These are phyloP conservation scores for Drosophila pectinifera DNA, from an alignment of 1,140 invertebrate species.

Conservation along the genomic window DNA sequence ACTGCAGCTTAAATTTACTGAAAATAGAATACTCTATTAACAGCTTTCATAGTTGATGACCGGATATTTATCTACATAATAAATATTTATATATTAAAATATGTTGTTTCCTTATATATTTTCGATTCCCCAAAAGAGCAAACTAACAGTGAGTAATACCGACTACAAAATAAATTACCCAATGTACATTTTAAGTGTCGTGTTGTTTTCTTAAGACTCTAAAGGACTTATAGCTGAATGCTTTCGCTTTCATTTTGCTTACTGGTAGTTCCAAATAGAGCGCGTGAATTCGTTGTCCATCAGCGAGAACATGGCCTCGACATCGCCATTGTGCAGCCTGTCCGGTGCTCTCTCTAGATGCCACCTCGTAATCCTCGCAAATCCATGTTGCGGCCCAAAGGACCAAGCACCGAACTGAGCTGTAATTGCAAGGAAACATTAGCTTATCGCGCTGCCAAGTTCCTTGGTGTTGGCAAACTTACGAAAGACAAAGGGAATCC, in stretches of 20 bases:
- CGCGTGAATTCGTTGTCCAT: slow-evolving; percentile 96
- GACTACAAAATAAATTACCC: background rate
- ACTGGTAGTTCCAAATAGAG: slow-evolving; percentile 97
- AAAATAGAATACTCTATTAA: too few species aligned
- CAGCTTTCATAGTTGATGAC: too few species aligned
- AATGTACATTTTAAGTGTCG: background rate
- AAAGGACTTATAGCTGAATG: background rate
- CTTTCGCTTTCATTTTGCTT: slow-evolving; percentile 70
- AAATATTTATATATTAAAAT: too few species aligned
- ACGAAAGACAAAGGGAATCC: slow-evolving; percentile 98
- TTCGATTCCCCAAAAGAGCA: too few species aligned
- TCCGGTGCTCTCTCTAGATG: slow-evolving; percentile 94
- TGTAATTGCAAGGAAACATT: slow-evolving; percentile 79
- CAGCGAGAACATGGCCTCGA: slow-evolving; percentile 95
- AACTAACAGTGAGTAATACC: too few species aligned
- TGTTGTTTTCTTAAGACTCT: background rate
- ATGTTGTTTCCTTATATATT: too few species aligned
- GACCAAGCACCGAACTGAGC: slow-evolving; percentile 97
- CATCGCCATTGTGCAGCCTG: slow-evolving; percentile 93
- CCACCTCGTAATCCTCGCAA: slow-evolving; percentile 96
- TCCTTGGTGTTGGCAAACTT: slow-evolving; percentile 86
- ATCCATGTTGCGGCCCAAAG: slow-evolving; percentile 97
- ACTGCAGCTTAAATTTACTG: too few species aligned
- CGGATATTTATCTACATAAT: too few species aligned
- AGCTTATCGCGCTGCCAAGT: background rate